Evolutionary conservation across 2,888 invertebrate genomes (phyloP), one percentile per base, ranked within the genome.

Genomic region (Hirtodrosophila duncani): DNA sequence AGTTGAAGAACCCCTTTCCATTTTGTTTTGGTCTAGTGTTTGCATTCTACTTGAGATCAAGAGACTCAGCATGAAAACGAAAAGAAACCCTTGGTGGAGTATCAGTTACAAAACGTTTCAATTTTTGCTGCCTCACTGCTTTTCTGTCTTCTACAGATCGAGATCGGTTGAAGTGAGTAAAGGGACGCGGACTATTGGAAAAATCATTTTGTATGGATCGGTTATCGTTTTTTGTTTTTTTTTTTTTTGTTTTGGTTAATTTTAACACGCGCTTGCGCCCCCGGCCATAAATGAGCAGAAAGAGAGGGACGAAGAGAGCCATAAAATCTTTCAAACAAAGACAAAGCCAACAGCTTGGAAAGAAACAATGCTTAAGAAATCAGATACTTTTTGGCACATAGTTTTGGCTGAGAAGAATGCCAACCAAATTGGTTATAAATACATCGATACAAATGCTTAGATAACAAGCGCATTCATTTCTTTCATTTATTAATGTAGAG

Each of bases 21-120:
- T n/a, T n/a, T n/a, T n/a, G n/a, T n/a, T n/a, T n/a, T n/a, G n/a
- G n/a, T 53, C 53, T 30, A 34, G 61, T 81, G 78, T 81, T 71
- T 80, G 65, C 65, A 57, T 69, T 71, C 38, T 51, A 44, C 80
- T 80, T 52, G 53, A 79, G 62, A 57, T 13, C 27, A 11, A 7
- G 11, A n/a, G 13, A 6, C 11, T 18, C 11, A 13, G 11, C 27
- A 39, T 11, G 13, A 13, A 31, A 43, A 36, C 20, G 29, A 8
- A 34, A 53, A 27, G n/a, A 8, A 23, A 43, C 11, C 9, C 23
- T 26, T 18, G 30, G 48, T 38, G 38, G 31, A 63, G 64, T 71
- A 71, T 81, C 79, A 37, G 55, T 81, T 78, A 81, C 72, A 81
- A 81, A 81, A 78, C 67, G 67, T 59, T 74, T 81, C 50, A 60